Conservation (phyloP, 2,888 invertebrate species). For the Acrocera orbiculus region DNA sequence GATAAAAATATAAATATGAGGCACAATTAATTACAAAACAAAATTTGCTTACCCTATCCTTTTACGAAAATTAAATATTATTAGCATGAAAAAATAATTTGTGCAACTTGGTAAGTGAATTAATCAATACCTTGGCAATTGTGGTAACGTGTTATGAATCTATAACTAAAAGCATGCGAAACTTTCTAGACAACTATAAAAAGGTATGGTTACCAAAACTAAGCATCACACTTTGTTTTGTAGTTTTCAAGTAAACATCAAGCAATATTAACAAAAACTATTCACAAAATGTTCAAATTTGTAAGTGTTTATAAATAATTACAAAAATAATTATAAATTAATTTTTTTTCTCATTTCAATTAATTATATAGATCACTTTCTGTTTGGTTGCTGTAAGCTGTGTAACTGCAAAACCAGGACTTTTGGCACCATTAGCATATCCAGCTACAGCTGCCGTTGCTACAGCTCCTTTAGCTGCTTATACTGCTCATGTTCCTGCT, state of each 20-base stretch:
- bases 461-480: constrained; percentile 25
- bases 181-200: too few species aligned
- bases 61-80: too few species aligned
- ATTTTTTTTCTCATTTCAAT: too few species aligned
- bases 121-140: too few species aligned
- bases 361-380: constrained; percentile 2
- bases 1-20: too few species aligned
- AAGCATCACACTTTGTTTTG: neutral
- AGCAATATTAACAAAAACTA: neutral
- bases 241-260: too few species aligned
- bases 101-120: too few species aligned
- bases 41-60: too few species aligned
- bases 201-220: constrained; percentile 15
- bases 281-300: constrained; percentile 5
- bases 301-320: neutral
- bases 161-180: too few species aligned
- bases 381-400: constrained; percentile 15
- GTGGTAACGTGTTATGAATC: too few species aligned
- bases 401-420: constrained; percentile 14
- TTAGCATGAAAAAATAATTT: too few species aligned
- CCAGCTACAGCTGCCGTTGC: constrained; percentile 1
- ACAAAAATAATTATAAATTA: neutral
- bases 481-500: constrained; percentile 23
- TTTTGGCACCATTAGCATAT: neutral
- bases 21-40: too few species aligned